phyloP scores from a whole-genome alignment of 1,140 invertebrate genomes.

The Hormaphis cornu region DNA sequence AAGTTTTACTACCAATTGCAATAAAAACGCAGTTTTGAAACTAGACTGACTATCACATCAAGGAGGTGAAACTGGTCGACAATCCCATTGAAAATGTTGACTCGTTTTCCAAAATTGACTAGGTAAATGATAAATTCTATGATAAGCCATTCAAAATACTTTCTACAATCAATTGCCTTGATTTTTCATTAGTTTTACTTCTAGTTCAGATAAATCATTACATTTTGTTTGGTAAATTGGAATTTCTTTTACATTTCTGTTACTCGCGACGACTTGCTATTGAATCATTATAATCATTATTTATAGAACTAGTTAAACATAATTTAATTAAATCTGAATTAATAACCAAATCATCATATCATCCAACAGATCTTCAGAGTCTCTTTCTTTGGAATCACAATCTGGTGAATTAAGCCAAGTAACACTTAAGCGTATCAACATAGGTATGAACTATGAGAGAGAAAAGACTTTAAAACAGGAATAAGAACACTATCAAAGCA shows the following conservation, averaged over 20 bases:
- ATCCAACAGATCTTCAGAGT: conserved; percentile 63
- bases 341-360: conserved; percentile 77
- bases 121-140: conserved; percentile 5
- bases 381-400: conserved; percentile 59
- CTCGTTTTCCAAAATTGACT: conserved; percentile 25
- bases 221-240: not conserved
- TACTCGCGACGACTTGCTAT: conserved; percentile 33
- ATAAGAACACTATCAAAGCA: conserved; percentile 64
- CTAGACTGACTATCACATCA: conserved; percentile 22
- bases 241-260: conserved; percentile 22
- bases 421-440: conserved; percentile 52
- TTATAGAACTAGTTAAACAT: conserved; percentile 48
- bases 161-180: conserved; percentile 10
- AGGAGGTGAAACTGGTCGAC: not conserved
- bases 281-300: too few relatives aligned
- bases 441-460: too few relatives aligned
- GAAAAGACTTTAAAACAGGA: conserved; percentile 64
- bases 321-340: conserved; percentile 73
- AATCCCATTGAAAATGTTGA: conserved; percentile 25
- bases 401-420: conserved; percentile 70
- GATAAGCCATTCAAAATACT: conserved; percentile 25
- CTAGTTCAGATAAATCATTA: conserved; percentile 48
- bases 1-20: conserved; percentile 3
- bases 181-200: conserved; percentile 47
- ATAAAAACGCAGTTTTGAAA: not conserved